These are phyloP conservation scores for Crepidodera aurea DNA, from an alignment of 2,888 invertebrate genomes.

Conservation along the genomic window DNA sequence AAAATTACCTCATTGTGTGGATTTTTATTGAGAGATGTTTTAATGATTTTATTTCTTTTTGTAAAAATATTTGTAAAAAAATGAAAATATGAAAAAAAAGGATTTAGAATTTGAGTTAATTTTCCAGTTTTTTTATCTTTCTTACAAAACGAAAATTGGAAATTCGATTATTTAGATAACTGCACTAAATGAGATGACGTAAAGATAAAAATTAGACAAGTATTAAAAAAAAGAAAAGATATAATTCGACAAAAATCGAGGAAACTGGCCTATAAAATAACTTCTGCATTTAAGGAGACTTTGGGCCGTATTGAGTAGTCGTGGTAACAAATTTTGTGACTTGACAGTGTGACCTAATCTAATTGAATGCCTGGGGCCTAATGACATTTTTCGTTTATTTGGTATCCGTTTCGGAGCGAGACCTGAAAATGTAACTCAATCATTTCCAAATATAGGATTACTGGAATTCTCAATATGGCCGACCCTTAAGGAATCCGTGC, in stretches of 20 bases:
- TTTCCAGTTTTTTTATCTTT: no score
- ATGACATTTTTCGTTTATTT: conserved; percentile 60
- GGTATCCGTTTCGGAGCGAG: conserved; percentile 52
- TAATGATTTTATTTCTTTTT: no score
- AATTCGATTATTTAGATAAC: no score
- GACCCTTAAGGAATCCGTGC: conserved; percentile 57
- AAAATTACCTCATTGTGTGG: no score
- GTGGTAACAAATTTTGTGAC: conserved; percentile 54
- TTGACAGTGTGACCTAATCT: conserved; percentile 55
- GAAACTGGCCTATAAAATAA: conserved; percentile 4
- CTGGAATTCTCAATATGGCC: conserved; percentile 59
- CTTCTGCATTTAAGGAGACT: conserved; percentile 7
- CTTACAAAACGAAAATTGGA: no score
- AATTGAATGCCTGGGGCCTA: conserved; percentile 57
- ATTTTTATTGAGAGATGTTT: no score
- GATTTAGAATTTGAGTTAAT: no score
- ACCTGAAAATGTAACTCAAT: conserved; percentile 57
- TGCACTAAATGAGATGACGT: no score
- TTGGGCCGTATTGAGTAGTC: conserved; percentile 29
- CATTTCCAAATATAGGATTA: conserved; percentile 57
- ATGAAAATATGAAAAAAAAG: no score
- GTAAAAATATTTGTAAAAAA: no score
- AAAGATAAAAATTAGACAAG: no score
- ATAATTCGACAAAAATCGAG: not conserved
- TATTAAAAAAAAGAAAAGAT: no score